A percentile compares a stretch with the other conserved stretches of the same genome.
These are phyloP conservation scores for Cladopsammia gracilis DNA, from an alignment of 64 coral and sea anemone species.

Conservation along the genomic window DNA sequence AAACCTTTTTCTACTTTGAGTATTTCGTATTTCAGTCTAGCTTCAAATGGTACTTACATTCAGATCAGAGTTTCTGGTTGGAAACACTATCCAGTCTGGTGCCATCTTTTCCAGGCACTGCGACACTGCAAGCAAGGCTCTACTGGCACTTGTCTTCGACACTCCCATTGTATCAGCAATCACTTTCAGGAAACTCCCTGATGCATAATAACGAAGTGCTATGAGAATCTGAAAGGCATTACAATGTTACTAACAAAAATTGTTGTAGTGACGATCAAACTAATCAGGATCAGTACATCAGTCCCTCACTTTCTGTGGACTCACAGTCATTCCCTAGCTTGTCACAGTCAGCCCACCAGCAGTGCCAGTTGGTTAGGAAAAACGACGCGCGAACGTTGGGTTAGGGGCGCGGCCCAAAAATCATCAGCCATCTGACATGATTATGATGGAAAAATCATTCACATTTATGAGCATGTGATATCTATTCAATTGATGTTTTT, in stretches of 20 bases:
- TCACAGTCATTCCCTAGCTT: too few relatives aligned
- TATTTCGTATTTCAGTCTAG: conserved; percentile 1
- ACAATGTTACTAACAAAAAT: conserved; percentile 2
- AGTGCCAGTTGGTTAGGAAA: too few relatives aligned
- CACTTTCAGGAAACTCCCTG: conserved; percentile 30
- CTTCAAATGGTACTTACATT: conserved; percentile 51
- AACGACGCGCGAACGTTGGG: too few relatives aligned
- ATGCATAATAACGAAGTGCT: background rate
- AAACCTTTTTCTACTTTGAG: background rate
- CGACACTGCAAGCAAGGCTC: background rate
- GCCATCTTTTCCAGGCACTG: conserved; percentile 3
- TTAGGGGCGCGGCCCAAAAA: too few relatives aligned
- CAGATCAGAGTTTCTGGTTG: background rate
- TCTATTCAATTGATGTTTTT: too few relatives aligned
- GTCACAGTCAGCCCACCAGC: too few relatives aligned
- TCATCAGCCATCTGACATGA: too few relatives aligned
- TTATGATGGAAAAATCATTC: too few relatives aligned
- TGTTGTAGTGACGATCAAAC: background rate
- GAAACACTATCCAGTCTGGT: conserved; percentile 24
- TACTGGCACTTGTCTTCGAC: conserved; percentile 31
- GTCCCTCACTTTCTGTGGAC: too few relatives aligned
- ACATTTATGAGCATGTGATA: too few relatives aligned
- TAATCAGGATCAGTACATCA: background rate
- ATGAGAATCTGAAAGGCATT: conserved; percentile 24
- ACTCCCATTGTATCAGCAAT: conserved; percentile 30